Percentiles rank a stretch among this genome's conserved stretches.
Conservation (phyloP, 2,113 vertebrate species). For the Microtus richardsoni region DNA sequence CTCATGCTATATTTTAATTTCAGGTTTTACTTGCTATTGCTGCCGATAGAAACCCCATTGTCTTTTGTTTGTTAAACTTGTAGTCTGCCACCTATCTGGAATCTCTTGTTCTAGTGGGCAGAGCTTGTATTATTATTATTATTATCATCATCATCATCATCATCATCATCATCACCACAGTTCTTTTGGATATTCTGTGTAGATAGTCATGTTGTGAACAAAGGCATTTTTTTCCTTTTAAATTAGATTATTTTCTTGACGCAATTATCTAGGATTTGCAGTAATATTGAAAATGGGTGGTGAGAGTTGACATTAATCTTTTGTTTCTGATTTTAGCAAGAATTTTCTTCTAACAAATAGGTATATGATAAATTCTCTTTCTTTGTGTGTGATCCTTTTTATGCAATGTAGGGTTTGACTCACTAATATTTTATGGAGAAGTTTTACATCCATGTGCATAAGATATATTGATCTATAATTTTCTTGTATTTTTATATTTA, state of each 20-base stretch:
- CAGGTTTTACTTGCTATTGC: neutral
- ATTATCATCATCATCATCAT: neutral
- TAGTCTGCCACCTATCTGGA: neutral
- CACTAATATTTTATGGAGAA: neutral
- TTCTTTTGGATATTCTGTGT: neutral
- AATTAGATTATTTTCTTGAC: neutral
- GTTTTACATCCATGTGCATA: neutral
- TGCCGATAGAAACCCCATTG: neutral
- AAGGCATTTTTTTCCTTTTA: neutral
- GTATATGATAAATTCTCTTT: neutral
- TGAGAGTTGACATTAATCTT: neutral
- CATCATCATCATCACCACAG: neutral
- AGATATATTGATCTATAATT: neutral
- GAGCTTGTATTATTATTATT: neutral
- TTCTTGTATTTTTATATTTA: neutral
- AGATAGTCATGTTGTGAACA: neutral
- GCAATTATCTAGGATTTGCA: neutral
- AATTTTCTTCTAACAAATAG: neutral
- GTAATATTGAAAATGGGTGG: neutral
- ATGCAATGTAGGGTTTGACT: no score
- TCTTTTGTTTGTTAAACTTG: neutral
- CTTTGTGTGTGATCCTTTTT: neutral
- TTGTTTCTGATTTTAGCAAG: neutral
- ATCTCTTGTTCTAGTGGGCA: neutral
- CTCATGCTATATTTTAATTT: neutral